Percentiles rank a stretch among this genome's conserved stretches.
phyloP scores from a whole-genome alignment of 92 coral and sea anemone species.

The Pocillopora meandrina region DNA sequence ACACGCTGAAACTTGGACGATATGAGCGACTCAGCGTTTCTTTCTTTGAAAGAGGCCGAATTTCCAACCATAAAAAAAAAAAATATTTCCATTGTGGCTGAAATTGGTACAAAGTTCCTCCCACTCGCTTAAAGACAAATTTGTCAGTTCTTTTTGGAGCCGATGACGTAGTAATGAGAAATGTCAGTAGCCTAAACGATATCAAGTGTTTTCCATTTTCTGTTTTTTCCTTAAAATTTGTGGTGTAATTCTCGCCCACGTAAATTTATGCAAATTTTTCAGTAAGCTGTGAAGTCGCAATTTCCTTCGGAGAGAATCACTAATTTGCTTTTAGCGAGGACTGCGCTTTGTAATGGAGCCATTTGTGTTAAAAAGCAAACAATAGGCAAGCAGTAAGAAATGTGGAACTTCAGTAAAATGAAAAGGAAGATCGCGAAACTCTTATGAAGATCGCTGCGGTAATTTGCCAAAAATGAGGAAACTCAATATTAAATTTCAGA shows the following conservation, averaged over 20 bases:
- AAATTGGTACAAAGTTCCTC: background rate
- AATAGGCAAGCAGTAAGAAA: background rate
- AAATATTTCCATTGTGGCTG: too few species aligned
- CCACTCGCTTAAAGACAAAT: background rate
- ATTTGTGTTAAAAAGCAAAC: background rate
- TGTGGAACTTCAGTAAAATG: background rate
- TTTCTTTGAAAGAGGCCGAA: background rate
- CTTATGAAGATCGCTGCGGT: background rate
- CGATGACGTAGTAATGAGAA: background rate
- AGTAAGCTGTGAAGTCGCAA: background rate
- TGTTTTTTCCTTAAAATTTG: background rate
- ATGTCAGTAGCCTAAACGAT: background rate
- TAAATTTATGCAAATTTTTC: background rate
- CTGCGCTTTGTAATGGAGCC: background rate
- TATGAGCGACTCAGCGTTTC: too few species aligned
- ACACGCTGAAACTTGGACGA: too few species aligned
- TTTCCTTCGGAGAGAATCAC: background rate
- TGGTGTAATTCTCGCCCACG: background rate
- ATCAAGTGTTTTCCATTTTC: background rate
- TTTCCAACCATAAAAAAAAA: too few species aligned
- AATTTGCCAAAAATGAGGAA: background rate
- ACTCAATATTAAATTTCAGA: background rate
- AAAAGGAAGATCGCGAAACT: background rate
- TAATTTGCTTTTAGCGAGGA: constrained; percentile 1
- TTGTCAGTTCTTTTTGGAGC: background rate